Percentiles rank a stretch among this genome's conserved stretches.
These are phyloP conservation scores for Agrotis clavis DNA, from an alignment of 2,888 invertebrate genomes.

Conservation along the genomic window DNA sequence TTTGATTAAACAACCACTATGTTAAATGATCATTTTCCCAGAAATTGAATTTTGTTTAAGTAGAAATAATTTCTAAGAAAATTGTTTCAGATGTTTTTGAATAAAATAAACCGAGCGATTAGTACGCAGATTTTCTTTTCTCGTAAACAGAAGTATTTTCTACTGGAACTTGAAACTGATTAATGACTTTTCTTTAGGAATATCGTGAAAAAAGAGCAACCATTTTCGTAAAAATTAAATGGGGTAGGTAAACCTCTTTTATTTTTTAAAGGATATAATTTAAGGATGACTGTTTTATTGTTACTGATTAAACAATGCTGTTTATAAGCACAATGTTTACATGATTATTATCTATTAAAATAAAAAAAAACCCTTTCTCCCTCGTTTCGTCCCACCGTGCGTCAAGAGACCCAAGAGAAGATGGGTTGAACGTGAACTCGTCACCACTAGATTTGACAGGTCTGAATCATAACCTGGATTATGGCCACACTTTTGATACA, in stretches of 20 bases:
- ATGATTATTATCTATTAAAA: too few species aligned
- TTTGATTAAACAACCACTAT: background rate
- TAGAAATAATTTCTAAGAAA: slow-evolving; percentile 12
- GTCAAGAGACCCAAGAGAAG: too few species aligned
- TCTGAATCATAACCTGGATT: too few species aligned
- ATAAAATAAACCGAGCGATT: background rate
- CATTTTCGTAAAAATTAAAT: background rate
- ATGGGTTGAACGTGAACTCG: too few species aligned
- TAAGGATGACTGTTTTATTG: too few species aligned
- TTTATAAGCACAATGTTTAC: too few species aligned
- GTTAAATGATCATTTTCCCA: slow-evolving; percentile 11
- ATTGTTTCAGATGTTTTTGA: slow-evolving; percentile 13
- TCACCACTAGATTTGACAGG: too few species aligned
- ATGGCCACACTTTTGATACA: too few species aligned
- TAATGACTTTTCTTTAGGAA: slow-evolving; percentile 15
- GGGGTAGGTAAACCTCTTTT: background rate
- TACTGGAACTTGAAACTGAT: background rate
- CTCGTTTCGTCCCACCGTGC: too few species aligned
- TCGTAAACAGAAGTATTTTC: background rate
- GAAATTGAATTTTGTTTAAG: slow-evolving; percentile 13
- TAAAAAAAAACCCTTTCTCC: too few species aligned
- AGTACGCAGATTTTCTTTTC: background rate
- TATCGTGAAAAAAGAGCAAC: background rate
- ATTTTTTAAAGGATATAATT: too few species aligned
- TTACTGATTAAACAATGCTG: too few species aligned